Evolutionary conservation across 2,797 vertebrate genomes (phyloP), one percentile per base, ranked within the genome.

Genomic region (Chelidonichthys spinosus): DNA sequence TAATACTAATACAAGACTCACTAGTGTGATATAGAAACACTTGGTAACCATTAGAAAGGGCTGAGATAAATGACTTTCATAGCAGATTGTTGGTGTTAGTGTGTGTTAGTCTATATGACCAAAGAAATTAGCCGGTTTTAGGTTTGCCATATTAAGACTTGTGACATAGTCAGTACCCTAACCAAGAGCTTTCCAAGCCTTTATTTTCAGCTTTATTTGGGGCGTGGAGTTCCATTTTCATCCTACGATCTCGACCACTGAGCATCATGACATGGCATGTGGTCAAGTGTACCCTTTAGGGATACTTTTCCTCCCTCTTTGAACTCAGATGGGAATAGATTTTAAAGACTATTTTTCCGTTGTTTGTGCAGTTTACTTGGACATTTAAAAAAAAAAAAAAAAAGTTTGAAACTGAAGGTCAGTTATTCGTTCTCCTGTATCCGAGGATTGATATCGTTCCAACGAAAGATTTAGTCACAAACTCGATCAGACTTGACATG

Each of bases 121-220:
- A 25, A 37, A 58, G 76, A 79, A 83, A 77, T 35, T 58, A 60
- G 36, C 55, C 59, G 43, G 2, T 73, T 86, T 76, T 72, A 76
- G 80, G 53, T 46, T 42, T 47, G 73, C 85, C 78, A 76, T 44
- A 76, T 80, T 70, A 77, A 85, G 76, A 61, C 53, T 39, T 1
- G 36, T 87, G 84, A 89, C 82, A 72, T 69, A 65, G 50, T 69
- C 72, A 69, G 72, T 63, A 54, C 74, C 60, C 44, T 60, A 56
- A 88, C 81, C 79, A 15, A 78, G 69, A 75, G 78, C 79, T 75
- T 83, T 76, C 74, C 65, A 56, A 55, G 71, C 60, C 59, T 84
- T 89, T 92, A 91, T 92, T 93, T 91, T 81, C 63, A 84, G 76
- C 74, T 92, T 90, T 90, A 90, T 87, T 85, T 91, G 81, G 79